Base-by-base conservation (phyloP, 1,140 invertebrate genomes). In the Lasioglossum baleicum region DNA sequence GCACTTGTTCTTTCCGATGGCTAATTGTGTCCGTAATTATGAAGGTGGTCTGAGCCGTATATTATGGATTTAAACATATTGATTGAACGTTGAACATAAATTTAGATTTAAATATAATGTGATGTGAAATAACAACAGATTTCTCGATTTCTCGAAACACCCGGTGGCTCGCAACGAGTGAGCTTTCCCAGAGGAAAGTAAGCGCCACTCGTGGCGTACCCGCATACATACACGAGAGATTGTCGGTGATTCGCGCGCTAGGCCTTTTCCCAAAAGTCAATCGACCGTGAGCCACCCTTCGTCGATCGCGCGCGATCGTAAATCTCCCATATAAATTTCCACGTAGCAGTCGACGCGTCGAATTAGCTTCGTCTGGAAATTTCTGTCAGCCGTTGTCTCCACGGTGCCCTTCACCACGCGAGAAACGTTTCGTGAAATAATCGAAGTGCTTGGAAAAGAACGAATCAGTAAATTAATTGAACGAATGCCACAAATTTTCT, bases 331-430 rank as follows among this genome's bases (percentile, higher is more conserved):
- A 58, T 7, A 58, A 58, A 58, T n/a, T n/a, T 58, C 20, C 56
- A 7, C 56, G 17, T 22, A 58, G 17, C 56, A 58, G 7, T 7
- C 56, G 56, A n/a, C n/a, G 56, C 56, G 7, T 58, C 20, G 56
- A 58, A 58, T 58, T 58, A 58, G 56, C 56, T 8, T 20, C 20
- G 56, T 58, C 56, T n/a, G 20, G n/a, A 58, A 58, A n/a, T 58
- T 58, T 58, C 22, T 58, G 56, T n/a, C 56, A n/a, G 56, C 56
- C 56, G 56, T 58, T 58, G 56, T 58, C 56, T 58, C 56, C 56
- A 7, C 17, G n/a, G 51, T 2, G 6, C 51, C 51, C 51, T 56
- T 56, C 26, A 26, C 26, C 26, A 0, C 26, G 26, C 26, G 44
- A 44, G 44, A 44, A 44, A 42, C 42, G 8, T 42, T 42, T 26